These are phyloP conservation scores for Ateles fusciceps DNA, from an alignment of 2,797 vertebrate genomes.

Conservation along the genomic window DNA sequence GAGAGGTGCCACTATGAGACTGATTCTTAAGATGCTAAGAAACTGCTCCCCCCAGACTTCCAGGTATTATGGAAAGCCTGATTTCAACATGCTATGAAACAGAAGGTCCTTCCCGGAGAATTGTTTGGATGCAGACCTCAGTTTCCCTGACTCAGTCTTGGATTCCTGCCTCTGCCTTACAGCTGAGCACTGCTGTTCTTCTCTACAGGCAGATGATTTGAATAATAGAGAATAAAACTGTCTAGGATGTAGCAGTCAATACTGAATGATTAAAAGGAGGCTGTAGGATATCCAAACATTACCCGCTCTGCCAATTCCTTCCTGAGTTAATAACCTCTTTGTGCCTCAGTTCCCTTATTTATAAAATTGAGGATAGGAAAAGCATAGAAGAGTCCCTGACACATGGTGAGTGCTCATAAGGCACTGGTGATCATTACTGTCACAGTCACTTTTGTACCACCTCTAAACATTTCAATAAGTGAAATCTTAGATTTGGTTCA, in stretches of 20 bases:
- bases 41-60: background rate
- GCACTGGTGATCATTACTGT: background rate
- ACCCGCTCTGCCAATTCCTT: background rate
- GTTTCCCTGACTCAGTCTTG: background rate
- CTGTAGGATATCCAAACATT: background rate
- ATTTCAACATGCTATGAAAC: background rate
- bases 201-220: background rate
- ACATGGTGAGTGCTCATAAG: background rate
- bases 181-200: background rate
- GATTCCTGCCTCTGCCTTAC: background rate
- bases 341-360: background rate
- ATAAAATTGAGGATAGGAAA: background rate
- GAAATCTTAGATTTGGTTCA: background rate
- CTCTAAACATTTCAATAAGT: background rate
- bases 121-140: background rate
- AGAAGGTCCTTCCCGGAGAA: background rate
- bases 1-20: background rate
- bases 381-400: background rate
- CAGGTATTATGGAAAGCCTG: background rate
- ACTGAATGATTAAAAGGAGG: background rate
- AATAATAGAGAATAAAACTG: background rate
- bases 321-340: background rate
- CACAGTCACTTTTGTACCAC: background rate
- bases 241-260: background rate
- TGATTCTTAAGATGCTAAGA: background rate